phyloP scores from a whole-genome alignment of 2,888 invertebrate species.

The Mesorhabditis belari region DNA sequence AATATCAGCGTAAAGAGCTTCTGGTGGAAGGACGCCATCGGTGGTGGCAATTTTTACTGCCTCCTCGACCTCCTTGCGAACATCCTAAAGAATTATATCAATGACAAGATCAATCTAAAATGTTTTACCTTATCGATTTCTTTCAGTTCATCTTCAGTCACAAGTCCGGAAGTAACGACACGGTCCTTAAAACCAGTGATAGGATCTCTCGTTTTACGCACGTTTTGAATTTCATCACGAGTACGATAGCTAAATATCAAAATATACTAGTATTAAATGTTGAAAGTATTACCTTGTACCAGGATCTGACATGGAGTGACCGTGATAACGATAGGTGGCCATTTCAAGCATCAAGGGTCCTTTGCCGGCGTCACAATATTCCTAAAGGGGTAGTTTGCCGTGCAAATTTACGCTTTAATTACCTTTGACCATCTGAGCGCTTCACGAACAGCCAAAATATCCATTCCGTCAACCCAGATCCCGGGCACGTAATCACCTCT shows the following conservation, averaged over 20 bases:
- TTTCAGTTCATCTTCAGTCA: conserved; percentile 80
- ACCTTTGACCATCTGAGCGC: conserved; percentile 74
- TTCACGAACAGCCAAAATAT: conserved; percentile 81
- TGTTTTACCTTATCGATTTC: conserved; percentile 54
- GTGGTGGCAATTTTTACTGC: conserved; percentile 70
- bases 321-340: conserved; percentile 89
- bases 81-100: conserved; percentile 58
- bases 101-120: background rate
- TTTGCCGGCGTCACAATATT: conserved; percentile 75
- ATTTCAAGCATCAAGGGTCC: conserved; percentile 89
- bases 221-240: conserved; percentile 91
- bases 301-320: conserved; percentile 99
- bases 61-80: conserved; percentile 80
- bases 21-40: conserved; percentile 70
- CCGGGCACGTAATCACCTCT: conserved; percentile 87
- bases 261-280: conserved; percentile 4
- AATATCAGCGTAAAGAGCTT: conserved; percentile 74
- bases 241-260: conserved; percentile 62
- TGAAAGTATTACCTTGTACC: conserved; percentile 69
- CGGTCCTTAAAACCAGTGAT: conserved; percentile 89
- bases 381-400: too few relatives aligned
- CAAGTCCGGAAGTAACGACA: conserved; percentile 71
- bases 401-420: too few relatives aligned
- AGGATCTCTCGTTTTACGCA: conserved; percentile 89
- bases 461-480: conserved; percentile 96